Base-by-base conservation (phyloP, 2,888 invertebrate genomes). In the Acleris holmiana region DNA sequence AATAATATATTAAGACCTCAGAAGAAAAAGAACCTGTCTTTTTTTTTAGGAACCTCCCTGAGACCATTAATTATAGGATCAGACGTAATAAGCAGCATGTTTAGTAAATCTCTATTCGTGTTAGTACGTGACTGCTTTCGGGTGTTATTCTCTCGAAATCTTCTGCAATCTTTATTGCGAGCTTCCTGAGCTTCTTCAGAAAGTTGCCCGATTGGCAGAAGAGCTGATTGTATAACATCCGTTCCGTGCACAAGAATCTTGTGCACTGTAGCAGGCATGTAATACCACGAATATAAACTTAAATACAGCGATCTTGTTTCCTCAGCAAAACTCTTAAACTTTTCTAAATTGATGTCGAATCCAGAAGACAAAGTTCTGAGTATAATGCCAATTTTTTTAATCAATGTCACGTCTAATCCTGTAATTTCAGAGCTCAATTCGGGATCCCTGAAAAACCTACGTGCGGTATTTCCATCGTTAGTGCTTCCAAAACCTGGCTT, bases 381-480 rank as follows among this genome's bases (percentile, higher is more conserved):
- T 23, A 53, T 18, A 15, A 55, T 41, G 41, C 35, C 23, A 44
- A 68, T 61, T 10, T 61, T 21, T 29, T 63, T 58, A 44, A 66
- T 66, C 8, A 69, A 41, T 15, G 44, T 60, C 19, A 54, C 51
- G 59, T 69, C 62, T 44, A 68, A 50, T 18, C 63, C 60, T 50
- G 67, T 69, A 21, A 67, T 62, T 17, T 60, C 17, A 35, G 57
- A 65, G 44, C 53, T 54, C 29, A 50, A 10, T 41, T 66, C 61
- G 3, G 49, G 18, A 7, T 68, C 55, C 40, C 10, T 13, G 18
- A 67, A 69, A 57, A 69, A 68, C 10, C 56, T 29, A 8, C 61
- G 18, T 13, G 64, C 65, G 6, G 61, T 71, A 29, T 67, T 70
- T 19, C 69, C 61, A 54, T 68, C 68, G 54, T 23, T 23, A 23